Conservation (phyloP, 2,113 vertebrate genomes). For the Scartelaos histophorus region DNA sequence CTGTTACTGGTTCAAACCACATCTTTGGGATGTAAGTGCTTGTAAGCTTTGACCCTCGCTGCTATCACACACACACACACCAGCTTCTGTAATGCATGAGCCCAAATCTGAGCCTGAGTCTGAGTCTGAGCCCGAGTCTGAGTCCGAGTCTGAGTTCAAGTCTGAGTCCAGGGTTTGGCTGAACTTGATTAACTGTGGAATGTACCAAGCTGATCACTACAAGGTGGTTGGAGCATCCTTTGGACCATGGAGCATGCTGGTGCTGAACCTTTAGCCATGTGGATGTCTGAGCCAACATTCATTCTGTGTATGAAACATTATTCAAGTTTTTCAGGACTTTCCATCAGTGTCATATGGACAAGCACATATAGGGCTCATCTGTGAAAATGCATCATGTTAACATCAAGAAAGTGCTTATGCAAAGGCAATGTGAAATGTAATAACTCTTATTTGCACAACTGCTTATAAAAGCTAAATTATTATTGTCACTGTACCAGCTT, state of each 20-base stretch:
- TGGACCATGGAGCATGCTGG: constrained; percentile 50
- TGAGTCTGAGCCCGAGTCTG: constrained; percentile 24
- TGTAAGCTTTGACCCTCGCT: constrained; percentile 55
- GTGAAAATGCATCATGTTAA: constrained; percentile 67
- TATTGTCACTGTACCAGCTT: constrained; percentile 66
- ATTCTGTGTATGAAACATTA: constrained; percentile 46
- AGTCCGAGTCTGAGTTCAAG: constrained; percentile 41
- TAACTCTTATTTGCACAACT: constrained; percentile 64
- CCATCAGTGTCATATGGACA: constrained; percentile 28
- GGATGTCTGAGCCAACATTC: constrained; percentile 58
- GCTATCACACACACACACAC: constrained; percentile 51
- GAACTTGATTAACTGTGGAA: constrained; percentile 61
- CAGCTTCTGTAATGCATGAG: constrained; percentile 68
- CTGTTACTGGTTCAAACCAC: constrained; percentile 54
- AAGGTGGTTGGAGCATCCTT: constrained; percentile 42
- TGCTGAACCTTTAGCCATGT: constrained; percentile 54
- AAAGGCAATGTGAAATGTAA: constrained; percentile 65
- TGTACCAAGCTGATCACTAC: constrained; percentile 57
- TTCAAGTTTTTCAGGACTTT: constrained; percentile 28
- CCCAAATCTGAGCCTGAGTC: constrained; percentile 37
- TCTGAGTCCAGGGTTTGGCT: constrained; percentile 46
- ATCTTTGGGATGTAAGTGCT: constrained; percentile 65
- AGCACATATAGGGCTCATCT: constrained; percentile 63
- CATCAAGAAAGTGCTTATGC: constrained; percentile 63
- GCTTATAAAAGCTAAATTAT: constrained; percentile 62